These are phyloP conservation scores for Rhinogobius similis DNA, from an alignment of 2,113 vertebrate genomes.

Conservation along the genomic window DNA sequence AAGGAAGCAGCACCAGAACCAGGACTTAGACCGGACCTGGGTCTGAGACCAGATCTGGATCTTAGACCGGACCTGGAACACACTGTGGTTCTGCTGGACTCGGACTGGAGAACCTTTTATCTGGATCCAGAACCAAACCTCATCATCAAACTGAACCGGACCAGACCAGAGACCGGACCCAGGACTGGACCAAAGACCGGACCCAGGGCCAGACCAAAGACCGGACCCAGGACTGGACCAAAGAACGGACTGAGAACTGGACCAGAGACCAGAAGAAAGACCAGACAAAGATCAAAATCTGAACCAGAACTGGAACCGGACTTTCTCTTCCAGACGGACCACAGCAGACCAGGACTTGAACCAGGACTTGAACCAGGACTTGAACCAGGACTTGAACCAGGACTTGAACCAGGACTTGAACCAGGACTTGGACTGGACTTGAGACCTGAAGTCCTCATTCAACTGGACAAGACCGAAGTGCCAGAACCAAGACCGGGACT, in stretches of 20 bases:
- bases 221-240: constrained; percentile 9
- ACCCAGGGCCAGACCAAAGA: not conserved
- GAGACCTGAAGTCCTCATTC: constrained; percentile 27
- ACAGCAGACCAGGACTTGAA: constrained; percentile 10
- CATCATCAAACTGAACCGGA: constrained; percentile 53
- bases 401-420: not conserved
- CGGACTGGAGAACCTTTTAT: constrained; percentile 54
- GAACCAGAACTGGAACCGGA: not conserved
- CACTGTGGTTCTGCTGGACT: constrained; percentile 31
- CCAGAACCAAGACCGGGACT: not conserved
- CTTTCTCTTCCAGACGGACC: too few relatives aligned
- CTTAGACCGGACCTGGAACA: not conserved
- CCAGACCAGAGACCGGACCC: not conserved
- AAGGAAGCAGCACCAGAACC: not conserved
- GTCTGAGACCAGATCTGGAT: not conserved
- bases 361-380: not conserved
- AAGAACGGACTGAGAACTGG: not conserved
- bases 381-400: constrained; percentile 2
- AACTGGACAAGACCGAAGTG: not conserved
- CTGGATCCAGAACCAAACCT: constrained; percentile 58
- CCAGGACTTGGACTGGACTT: not conserved
- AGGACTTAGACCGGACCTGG: not conserved
- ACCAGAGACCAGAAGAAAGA: not conserved
- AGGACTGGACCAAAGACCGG: not conserved
- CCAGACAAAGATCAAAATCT: too few relatives aligned